Evolutionary conservation across 2,888 invertebrate species (phyloP).

Genomic region (Abscondita cerata): DNA sequence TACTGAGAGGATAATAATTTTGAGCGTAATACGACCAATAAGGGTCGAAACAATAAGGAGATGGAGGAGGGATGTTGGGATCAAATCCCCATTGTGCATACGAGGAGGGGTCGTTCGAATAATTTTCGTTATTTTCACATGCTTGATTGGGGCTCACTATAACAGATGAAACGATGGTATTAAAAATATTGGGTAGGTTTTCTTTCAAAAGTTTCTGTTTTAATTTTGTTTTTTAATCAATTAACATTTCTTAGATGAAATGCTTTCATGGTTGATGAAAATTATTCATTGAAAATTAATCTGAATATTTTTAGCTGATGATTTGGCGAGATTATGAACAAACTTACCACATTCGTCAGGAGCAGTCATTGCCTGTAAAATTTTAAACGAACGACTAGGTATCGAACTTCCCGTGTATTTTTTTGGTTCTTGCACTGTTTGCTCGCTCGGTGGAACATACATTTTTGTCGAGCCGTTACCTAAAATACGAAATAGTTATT

Average conservation of each 20-base stretch:
- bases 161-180: constrained; percentile 48
- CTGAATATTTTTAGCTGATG: constrained; percentile 18
- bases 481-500: constrained; percentile 29
- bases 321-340: constrained; percentile 8
- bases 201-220: constrained; percentile 26
- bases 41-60: constrained; percentile 44
- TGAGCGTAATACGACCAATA: constrained; percentile 50
- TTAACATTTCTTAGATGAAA: constrained; percentile 26
- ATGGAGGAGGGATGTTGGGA: constrained; percentile 38
- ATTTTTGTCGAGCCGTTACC: constrained; percentile 47
- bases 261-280: constrained; percentile 28
- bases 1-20: constrained; percentile 28
- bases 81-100: constrained; percentile 36
- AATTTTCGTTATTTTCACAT: constrained; percentile 51
- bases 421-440: constrained; percentile 72
- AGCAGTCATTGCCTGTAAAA: constrained; percentile 80
- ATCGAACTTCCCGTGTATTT: constrained; percentile 80
- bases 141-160: constrained; percentile 57
- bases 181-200: constrained; percentile 44
- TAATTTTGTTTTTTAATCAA: constrained; percentile 16
- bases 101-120: constrained; percentile 49
- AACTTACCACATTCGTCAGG: constrained; percentile 69
- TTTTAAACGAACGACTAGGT: constrained; percentile 81
- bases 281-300: constrained; percentile 9
- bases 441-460: constrained; percentile 70